Conservation (phyloP, 2,797 vertebrate species). For the Lepilemur septentrionalis region DNA sequence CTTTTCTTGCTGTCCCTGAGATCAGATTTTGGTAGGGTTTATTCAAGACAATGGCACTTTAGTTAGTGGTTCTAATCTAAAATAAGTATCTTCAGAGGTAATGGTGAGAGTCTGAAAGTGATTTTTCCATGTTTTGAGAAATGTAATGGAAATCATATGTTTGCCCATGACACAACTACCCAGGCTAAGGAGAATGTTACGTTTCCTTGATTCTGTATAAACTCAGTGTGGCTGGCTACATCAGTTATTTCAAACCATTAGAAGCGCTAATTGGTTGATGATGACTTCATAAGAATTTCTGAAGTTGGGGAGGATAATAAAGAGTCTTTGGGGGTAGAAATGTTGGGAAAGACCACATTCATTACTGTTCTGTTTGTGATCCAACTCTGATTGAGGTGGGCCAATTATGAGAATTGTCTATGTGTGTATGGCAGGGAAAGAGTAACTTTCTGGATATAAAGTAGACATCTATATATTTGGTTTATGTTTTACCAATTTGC, state of each 20-base stretch:
- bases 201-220: conserved; percentile 73
- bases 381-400: conserved; percentile 52
- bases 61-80: conserved; percentile 50
- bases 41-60: conserved; percentile 54
- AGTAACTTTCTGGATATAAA: conserved; percentile 73
- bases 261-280: conserved; percentile 48
- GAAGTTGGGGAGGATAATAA: conserved; percentile 57
- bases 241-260: conserved; percentile 46
- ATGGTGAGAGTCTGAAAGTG: conserved; percentile 54
- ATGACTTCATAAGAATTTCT: conserved; percentile 64
- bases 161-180: conserved; percentile 56
- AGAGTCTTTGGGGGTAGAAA: conserved; percentile 47
- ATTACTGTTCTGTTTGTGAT: conserved; percentile 51
- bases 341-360: conserved; percentile 43
- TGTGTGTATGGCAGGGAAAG: conserved; percentile 68
- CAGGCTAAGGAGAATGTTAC: conserved; percentile 50
- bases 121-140: conserved; percentile 71
- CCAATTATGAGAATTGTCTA: conserved; percentile 21
- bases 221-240: conserved; percentile 49
- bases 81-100: conserved; percentile 51
- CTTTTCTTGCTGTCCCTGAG: conserved; percentile 25
- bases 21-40: conserved; percentile 37
- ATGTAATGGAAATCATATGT: conserved; percentile 69
- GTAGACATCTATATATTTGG: conserved; percentile 76
- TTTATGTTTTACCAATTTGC: conserved; percentile 78